Evolutionary conservation across 2,113 vertebrate genomes (phyloP).

Genomic region (Tragelaphus buxtoni): DNA sequence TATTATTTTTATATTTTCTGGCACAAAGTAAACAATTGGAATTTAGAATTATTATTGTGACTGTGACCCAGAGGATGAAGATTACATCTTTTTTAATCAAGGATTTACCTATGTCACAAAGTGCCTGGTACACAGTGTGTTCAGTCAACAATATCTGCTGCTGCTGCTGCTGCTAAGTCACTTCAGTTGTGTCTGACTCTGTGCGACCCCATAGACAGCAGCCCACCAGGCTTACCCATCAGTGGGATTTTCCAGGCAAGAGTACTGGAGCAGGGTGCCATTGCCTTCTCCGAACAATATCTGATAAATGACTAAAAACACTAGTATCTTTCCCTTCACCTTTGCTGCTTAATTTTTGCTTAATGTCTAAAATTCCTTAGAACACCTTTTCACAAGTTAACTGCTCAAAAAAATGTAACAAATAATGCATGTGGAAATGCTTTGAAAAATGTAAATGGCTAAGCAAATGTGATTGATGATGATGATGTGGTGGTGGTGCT

Average conservation of each 20-base stretch:
- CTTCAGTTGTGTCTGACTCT: no score
- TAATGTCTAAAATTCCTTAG: background rate
- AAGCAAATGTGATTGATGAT: background rate
- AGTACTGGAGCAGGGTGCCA: no score
- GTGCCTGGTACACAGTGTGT: background rate
- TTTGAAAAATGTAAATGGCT: constrained; percentile 16
- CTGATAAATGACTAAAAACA: background rate
- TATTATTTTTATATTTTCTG: constrained; percentile 23
- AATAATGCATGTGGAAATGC: constrained; percentile 16
- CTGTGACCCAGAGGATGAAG: background rate
- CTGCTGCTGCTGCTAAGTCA: no score
- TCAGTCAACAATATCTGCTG: background rate
- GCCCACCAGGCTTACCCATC: no score
- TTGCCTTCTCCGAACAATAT: background rate
- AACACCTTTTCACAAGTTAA: background rate
- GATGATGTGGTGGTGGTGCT: background rate
- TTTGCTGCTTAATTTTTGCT: constrained; percentile 17
- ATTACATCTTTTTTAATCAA: background rate
- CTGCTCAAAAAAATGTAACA: constrained; percentile 10
- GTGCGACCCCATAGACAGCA: no score
- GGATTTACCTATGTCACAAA: background rate
- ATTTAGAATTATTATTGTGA: background rate
- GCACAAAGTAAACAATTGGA: background rate
- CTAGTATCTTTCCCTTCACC: background rate
- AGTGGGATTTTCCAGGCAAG: no score